These are phyloP conservation scores for Variabilichromis moorii DNA, from an alignment of 2,113 vertebrate genomes.

Conservation along the genomic window DNA sequence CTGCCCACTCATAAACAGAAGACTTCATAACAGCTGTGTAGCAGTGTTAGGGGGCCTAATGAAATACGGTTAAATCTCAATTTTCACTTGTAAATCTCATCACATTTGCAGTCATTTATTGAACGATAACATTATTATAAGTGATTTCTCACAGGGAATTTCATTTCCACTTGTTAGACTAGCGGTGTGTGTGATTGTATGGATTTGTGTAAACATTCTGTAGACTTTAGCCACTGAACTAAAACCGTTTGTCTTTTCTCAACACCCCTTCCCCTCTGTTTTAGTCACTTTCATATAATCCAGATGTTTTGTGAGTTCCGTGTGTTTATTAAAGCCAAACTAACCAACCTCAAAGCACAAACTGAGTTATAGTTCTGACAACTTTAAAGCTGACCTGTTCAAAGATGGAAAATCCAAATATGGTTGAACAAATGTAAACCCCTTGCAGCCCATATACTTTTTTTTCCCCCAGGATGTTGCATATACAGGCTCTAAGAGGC, in stretches of 20 bases:
- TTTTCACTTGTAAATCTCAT: not conserved
- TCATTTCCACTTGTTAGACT: not conserved
- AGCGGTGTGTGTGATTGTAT: not conserved
- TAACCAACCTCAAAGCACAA: not conserved
- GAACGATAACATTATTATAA: not conserved
- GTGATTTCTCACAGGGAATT: not conserved
- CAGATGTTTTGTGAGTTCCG: not conserved
- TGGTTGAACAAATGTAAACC: not conserved
- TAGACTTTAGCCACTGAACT: not conserved
- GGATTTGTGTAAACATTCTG: not conserved
- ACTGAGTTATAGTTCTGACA: not conserved
- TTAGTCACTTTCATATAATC: not conserved
- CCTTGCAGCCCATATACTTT: not conserved
- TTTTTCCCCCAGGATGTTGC: rapidly evolving
- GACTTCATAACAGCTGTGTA: not conserved
- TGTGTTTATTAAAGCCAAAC: not conserved
- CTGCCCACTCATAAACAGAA: slow-evolving; percentile 12
- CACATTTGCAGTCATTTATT: not conserved
- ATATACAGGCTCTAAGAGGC: not conserved
- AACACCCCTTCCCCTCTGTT: not conserved
- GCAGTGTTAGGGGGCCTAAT: not conserved
- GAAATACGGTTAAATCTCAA: not conserved
- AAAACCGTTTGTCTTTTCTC: not conserved
- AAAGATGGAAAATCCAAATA: not conserved
- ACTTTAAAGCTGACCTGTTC: not conserved